A percentile compares a stretch with the other conserved stretches of the same genome.
Conservation (phyloP, 2,797 vertebrate species). For the Babyrousa celebensis region DNA sequence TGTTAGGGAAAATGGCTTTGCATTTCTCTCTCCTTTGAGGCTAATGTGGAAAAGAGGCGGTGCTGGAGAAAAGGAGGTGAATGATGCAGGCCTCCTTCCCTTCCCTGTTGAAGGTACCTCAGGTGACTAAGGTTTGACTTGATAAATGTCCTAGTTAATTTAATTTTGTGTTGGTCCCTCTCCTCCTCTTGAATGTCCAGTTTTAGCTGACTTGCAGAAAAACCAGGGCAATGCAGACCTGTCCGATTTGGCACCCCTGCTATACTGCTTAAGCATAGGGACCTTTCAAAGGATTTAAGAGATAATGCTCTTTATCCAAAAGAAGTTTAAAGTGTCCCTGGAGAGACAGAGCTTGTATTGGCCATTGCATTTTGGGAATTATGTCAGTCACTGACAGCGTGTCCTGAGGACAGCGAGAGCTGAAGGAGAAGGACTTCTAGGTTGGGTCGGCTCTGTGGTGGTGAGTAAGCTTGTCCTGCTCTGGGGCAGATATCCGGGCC, state of each 20-base stretch:
- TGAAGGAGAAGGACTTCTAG: neutral
- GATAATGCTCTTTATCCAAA: neutral
- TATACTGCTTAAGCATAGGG: slow-evolving; percentile 9
- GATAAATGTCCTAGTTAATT: slow-evolving; percentile 67
- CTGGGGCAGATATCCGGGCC: neutral
- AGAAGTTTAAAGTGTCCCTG: slow-evolving; percentile 15
- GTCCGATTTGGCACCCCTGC: slow-evolving; percentile 4
- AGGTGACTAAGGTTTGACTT: slow-evolving; percentile 58
- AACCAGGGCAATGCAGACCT: slow-evolving; percentile 30
- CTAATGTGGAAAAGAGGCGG: slow-evolving; percentile 26
- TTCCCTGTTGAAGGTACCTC: slow-evolving; percentile 2
- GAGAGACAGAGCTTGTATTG: slow-evolving; percentile 33
- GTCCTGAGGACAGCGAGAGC: neutral
- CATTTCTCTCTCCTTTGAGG: neutral
- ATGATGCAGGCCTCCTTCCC: neutral
- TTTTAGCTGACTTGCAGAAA: slow-evolving; percentile 69
- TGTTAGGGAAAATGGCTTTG: neutral
- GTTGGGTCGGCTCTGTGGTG: neutral
- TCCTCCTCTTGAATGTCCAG: neutral
- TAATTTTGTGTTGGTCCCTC: slow-evolving; percentile 55
- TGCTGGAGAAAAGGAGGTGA: slow-evolving; percentile 25
- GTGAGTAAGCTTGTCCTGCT: rapidly evolving
- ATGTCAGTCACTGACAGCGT: neutral
- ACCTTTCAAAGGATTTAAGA: neutral
- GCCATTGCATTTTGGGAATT: neutral